A percentile compares a stretch with the other conserved stretches of the same genome.
These are phyloP conservation scores for Ceyx melanurus DNA, from an alignment of 2,113 vertebrate species.

Conservation along the genomic window DNA sequence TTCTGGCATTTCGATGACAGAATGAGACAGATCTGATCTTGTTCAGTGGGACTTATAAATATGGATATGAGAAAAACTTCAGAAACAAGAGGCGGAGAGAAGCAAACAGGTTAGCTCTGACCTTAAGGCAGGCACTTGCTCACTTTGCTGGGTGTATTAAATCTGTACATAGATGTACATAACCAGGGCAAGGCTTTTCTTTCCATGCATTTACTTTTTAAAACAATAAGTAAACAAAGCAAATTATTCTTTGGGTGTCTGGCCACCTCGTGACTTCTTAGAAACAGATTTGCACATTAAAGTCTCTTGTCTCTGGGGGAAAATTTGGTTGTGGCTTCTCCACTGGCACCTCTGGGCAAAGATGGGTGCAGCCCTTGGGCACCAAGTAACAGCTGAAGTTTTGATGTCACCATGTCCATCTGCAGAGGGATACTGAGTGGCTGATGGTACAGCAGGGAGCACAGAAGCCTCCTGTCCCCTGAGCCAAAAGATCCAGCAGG, in stretches of 20 bases:
- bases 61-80: neutral
- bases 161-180: neutral
- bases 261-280: neutral
- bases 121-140: accelerated
- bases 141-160: neutral
- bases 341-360: neutral
- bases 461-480: neutral
- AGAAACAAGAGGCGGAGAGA: neutral
- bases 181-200: neutral
- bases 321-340: neutral
- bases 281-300: neutral
- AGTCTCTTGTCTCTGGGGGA: neutral
- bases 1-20: neutral
- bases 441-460: neutral
- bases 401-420: neutral
- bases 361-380: neutral
- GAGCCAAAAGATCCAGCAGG: neutral
- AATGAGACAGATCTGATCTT: neutral
- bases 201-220: neutral
- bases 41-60: neutral
- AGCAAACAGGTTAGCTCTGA: neutral
- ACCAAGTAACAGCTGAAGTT: neutral
- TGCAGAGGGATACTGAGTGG: accelerated
- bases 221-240: neutral
- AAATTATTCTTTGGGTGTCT: neutral